Base-by-base conservation (phyloP, 1,140 invertebrate species). In the Caligus rogercresseyi region DNA sequence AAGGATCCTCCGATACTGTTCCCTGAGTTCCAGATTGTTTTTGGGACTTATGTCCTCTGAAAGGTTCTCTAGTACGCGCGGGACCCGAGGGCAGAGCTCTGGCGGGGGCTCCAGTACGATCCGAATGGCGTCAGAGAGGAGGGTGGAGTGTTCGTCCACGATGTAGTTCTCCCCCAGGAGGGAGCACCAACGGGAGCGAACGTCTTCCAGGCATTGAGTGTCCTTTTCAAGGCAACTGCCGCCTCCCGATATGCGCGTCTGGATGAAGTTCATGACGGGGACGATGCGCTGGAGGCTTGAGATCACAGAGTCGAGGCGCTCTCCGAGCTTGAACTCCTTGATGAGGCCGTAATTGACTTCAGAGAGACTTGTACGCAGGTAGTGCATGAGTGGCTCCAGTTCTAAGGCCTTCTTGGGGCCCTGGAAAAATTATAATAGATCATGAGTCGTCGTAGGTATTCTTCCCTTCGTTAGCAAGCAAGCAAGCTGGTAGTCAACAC, bases 261-360 rank as follows among this genome's bases (percentile, higher is more conserved):
- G 24, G 18, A 60, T 18, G 18, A 60, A 25, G 23, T 24, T 43
- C 26, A 60, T 24, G 15, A 31, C 57, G 14, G 57, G 57, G 15
- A 60, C 26, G 15, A 60, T 20, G 23, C 21, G 57, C n/a, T 60
- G 57, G 3, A 60, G 15, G n/a, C 24, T 25, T 14, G 57, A 26
- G 23, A 60, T 20, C 21, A 60, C 26, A 18, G 21, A 21, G 11
- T 25, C 18, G n/a, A 60, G 57, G 24, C 26, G 23, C 26, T 60
- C 57, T 2, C 57, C 57, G 15, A 60, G 57, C 26, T 60, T 60
- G 26, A 60, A 60, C 21, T 60, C 20, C 18, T 25, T 60, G 57
- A 60, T 60, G 15, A 60, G 24, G 25, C 18, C 51, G 23, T 25
- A 16, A 31, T 60, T 60, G 13, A 60, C 57, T 25, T 60, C 57